Evolutionary conservation across 1,140 invertebrate species (phyloP).

Genomic region (Plodia interpunctella): DNA sequence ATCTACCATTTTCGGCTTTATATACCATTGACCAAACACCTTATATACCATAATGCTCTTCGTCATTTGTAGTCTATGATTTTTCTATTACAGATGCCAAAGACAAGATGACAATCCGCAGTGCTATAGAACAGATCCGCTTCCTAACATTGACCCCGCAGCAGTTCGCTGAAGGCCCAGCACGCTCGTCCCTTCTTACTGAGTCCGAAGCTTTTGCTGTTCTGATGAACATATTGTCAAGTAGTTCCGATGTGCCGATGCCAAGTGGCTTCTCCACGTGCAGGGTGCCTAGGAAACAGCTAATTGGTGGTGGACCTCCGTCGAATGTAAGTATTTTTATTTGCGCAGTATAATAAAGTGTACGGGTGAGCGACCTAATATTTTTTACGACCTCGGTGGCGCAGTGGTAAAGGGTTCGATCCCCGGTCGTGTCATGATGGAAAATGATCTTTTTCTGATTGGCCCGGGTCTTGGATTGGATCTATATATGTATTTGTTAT

Average conservation of each 20-base stretch:
- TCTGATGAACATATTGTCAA: constrained; percentile 87
- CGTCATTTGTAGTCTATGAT: too few relatives aligned
- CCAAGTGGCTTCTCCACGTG: constrained; percentile 83
- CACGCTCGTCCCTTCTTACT: constrained; percentile 82
- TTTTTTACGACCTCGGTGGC: too few relatives aligned
- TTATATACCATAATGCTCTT: too few relatives aligned
- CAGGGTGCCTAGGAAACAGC: constrained; percentile 56
- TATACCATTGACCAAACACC: too few relatives aligned
- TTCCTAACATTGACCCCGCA: constrained; percentile 87
- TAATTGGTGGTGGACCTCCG: constrained; percentile 47
- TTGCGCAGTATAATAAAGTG: background rate
- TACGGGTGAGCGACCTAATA: too few relatives aligned
- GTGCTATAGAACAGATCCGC: constrained; percentile 76
- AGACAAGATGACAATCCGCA: constrained; percentile 64
- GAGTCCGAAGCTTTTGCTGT: constrained; percentile 88
- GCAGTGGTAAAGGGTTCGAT: too few relatives aligned
- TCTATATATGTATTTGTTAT: too few relatives aligned
- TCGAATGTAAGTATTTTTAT: constrained; percentile 41
- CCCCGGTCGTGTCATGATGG: too few relatives aligned
- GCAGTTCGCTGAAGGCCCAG: constrained; percentile 88
- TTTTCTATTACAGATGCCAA: constrained; percentile 26
- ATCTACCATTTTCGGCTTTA: too few relatives aligned
- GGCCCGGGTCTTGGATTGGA: too few relatives aligned
- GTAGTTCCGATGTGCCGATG: constrained; percentile 80
- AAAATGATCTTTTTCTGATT: too few relatives aligned